Conservation (phyloP, 2,113 vertebrate genomes). For the Cathartes aura region DNA sequence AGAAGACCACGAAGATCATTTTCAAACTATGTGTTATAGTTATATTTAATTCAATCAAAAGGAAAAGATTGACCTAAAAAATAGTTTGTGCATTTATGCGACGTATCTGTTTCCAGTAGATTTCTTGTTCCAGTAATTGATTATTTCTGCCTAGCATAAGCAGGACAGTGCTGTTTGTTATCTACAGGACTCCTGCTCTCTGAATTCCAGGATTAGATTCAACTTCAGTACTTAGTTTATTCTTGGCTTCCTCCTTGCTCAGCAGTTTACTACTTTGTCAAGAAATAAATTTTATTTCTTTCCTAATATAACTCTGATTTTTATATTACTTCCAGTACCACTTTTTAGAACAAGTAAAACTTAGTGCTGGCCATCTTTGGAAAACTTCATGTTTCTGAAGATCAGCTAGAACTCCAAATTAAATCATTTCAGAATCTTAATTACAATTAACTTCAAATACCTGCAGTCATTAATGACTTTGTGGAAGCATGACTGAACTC, state of each 20-base stretch:
- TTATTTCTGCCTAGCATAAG: not conserved
- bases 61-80: not conserved
- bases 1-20: not conserved
- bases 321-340: not conserved
- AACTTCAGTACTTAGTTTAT: not conserved
- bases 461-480: not conserved
- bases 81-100: not conserved
- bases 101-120: not conserved
- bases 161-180: not conserved
- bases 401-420: not conserved
- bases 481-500: not conserved
- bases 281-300: not conserved
- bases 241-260: not conserved
- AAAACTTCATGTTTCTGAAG: not conserved
- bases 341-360: not conserved
- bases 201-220: not conserved
- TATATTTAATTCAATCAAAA: not conserved
- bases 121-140: not conserved
- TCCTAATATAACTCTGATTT: not conserved
- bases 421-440: not conserved
- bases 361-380: not conserved
- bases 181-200: not conserved
- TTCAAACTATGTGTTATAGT: not conserved
- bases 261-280: not conserved
- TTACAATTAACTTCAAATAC: not conserved